Base-by-base conservation (phyloP, 2,888 invertebrate genomes). In the Metopia argyrocephala region DNA sequence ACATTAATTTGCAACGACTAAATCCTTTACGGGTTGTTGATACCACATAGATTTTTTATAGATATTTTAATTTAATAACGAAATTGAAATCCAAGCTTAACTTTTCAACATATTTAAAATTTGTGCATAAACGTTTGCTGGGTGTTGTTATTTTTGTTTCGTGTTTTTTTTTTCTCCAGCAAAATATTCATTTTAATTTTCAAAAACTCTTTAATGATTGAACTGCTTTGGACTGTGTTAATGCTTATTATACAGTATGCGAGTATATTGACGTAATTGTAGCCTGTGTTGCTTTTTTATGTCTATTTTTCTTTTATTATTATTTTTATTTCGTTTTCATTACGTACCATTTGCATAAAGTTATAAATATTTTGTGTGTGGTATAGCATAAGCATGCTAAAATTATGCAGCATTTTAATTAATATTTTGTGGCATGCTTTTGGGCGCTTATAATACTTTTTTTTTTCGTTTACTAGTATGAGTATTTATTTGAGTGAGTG, bases 361-460 rank as follows among this genome's bases (percentile, higher is more conserved):
- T 57, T 82, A 79, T 76, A 64, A 38, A 76, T 28, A 59, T 78
- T 81, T 78, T 78, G n/a, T 81, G 81, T 74, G 81, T 74, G 73
- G 74, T 78, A 59, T 46, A 73, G 76, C 81, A 81, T 79, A 76
- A 78, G 79, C 82, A 79, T 78, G 68, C 79, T 65, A 74, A 83
- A 81, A 83, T 83, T 80, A 83, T 81, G 82, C 81, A 81, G 82
- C 71, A 83, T 81, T 83, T 81, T 81, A 83, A 83, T 83, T 83
- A 83, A 83, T 81, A 83, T 81, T 82, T 79, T 82, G 82, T 79
- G 82, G 82, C 82, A 82, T 82, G 82, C 82, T 82, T 82, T 79
- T 82, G 76, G 82, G 79, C 76, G 76, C 76, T 69, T 73, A 21
- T 59, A 73, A 38, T 27, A 38, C 68, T 76, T 31, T 73, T 52